These are phyloP conservation scores for Podarcis muralis DNA, from an alignment of 2,113 vertebrate species.

Conservation along the genomic window DNA sequence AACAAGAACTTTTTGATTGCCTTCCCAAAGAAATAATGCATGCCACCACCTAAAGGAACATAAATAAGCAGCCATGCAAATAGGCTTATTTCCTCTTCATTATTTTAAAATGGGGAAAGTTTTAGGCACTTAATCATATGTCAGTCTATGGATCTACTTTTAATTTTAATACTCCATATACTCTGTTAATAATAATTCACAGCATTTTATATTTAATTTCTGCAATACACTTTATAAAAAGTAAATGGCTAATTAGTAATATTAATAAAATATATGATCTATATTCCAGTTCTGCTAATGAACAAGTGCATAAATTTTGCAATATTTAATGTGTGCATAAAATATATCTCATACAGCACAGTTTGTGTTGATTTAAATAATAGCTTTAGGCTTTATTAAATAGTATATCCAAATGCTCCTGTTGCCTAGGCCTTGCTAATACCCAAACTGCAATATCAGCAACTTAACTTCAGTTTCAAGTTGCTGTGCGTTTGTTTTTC, in stretches of 20 bases:
- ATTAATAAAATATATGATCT: neutral
- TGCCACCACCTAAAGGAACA: neutral
- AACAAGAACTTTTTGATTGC: neutral
- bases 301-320: slow-evolving; percentile 17
- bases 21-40: neutral
- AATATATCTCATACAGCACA: neutral
- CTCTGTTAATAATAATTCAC: neutral
- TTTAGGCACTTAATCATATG: neutral
- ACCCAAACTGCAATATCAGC: slow-evolving; percentile 38
- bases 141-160: slow-evolving; percentile 13
- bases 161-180: neutral
- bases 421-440: rapidly evolving
- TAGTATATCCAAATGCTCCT: neutral
- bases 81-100: slow-evolving; percentile 12
- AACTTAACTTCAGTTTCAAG: slow-evolving; percentile 21
- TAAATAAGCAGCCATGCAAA: neutral
- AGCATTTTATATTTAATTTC: neutral
- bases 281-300: slow-evolving; percentile 33
- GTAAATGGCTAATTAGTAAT: slow-evolving; percentile 35
- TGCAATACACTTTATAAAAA: slow-evolving; percentile 34
- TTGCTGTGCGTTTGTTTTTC: slow-evolving; percentile 24
- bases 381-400: slow-evolving; percentile 42
- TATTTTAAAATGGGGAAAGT: neutral
- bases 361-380: neutral
- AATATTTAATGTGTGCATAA: slow-evolving; percentile 23